Percentiles rank a stretch among this genome's conserved stretches.
These are phyloP conservation scores for Python bivittatus DNA, from an alignment of 2,113 vertebrate genomes.

Conservation along the genomic window DNA sequence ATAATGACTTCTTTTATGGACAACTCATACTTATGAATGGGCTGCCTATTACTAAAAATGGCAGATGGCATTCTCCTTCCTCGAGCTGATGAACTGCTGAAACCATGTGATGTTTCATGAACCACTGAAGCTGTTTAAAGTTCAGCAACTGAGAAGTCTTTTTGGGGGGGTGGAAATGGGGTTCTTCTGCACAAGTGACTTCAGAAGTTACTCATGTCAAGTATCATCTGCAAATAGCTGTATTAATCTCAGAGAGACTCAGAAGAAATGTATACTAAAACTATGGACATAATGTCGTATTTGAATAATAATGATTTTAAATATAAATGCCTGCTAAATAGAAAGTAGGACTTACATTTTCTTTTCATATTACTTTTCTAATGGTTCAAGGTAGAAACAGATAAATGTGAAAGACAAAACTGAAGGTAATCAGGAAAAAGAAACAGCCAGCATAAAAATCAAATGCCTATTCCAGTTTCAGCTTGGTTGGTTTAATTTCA, in stretches of 20 bases:
- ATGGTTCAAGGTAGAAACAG: neutral
- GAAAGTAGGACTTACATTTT: neutral
- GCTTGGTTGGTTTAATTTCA: neutral
- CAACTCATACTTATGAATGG: too few relatives aligned
- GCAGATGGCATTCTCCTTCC: too few relatives aligned
- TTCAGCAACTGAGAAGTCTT: neutral
- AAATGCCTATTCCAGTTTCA: neutral
- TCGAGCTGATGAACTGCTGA: too few relatives aligned
- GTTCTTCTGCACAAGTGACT: neutral
- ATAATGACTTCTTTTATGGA: slow-evolving; percentile 2
- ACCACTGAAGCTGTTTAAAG: neutral
- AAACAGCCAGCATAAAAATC: neutral
- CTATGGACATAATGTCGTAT: neutral
- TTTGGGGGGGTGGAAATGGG: neutral
- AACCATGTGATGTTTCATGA: too few relatives aligned
- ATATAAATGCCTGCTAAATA: neutral
- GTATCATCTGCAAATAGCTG: neutral
- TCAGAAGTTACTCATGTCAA: neutral
- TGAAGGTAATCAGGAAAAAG: neutral
- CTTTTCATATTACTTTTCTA: neutral
- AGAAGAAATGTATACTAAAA: neutral
- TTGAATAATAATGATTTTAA: neutral
- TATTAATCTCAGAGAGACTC: neutral
- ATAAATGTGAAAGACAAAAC: neutral
- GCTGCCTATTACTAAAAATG: too few relatives aligned